Evolutionary conservation across 2,888 invertebrate species (phyloP).

Genomic region (Phania funesta): DNA sequence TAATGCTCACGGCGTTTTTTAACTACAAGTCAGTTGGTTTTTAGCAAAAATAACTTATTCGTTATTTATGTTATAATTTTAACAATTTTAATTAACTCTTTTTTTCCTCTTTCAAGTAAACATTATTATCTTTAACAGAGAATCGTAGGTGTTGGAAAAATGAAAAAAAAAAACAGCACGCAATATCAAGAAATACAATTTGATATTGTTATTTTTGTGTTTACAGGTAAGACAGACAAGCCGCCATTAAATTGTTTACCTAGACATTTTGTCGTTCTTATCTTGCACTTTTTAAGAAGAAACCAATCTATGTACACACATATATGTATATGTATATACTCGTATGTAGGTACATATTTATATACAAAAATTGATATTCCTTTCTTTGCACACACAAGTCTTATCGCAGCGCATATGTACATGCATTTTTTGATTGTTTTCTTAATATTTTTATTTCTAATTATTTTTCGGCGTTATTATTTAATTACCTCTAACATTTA

Average conservation of each 20-base stretch:
- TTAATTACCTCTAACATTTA: background rate
- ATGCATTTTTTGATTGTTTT: background rate
- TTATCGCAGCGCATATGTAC: conserved; percentile 14
- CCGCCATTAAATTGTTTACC: no score
- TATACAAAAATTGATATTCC: conserved; percentile 1
- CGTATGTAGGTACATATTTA: no score
- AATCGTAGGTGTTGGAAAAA: no score
- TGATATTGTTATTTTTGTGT: no score
- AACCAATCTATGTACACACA: background rate
- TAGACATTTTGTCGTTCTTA: background rate
- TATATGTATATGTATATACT: no score
- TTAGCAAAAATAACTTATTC: background rate
- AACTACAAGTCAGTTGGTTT: background rate
- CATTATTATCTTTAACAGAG: no score
- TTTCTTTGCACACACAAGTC: conserved; percentile 5
- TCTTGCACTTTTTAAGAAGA: background rate
- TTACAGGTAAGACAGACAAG: no score
- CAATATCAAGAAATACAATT: no score
- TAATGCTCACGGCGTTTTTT: background rate
- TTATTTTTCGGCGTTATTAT: background rate
- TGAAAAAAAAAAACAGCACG: no score
- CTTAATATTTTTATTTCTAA: background rate
- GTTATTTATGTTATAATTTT: background rate
- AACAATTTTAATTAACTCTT: no score
- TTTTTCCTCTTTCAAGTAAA: no score